Conservation (phyloP, 2,113 vertebrate species). For the Hylia prasina region DNA sequence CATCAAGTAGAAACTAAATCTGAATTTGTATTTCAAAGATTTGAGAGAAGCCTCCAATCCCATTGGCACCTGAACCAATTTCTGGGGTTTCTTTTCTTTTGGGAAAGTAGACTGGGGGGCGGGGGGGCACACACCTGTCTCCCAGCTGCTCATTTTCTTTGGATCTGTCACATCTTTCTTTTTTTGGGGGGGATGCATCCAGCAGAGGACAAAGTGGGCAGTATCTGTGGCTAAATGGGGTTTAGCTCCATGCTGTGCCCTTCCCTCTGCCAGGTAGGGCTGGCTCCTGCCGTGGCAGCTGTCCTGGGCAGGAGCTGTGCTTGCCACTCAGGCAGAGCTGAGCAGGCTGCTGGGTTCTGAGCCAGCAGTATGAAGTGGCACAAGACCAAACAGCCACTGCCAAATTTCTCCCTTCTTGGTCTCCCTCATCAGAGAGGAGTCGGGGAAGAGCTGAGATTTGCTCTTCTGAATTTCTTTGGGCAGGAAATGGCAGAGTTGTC, state of each 20-base stretch:
- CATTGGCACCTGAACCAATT: neutral
- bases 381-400: neutral
- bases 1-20: neutral
- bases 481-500: neutral
- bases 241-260: neutral
- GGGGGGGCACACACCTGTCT: neutral
- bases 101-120: neutral
- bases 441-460: neutral
- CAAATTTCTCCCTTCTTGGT: neutral
- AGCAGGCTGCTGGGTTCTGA: neutral
- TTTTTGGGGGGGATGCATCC: neutral
- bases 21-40: neutral
- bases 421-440: neutral
- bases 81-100: neutral
- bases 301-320: neutral
- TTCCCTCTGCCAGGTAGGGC: neutral
- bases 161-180: neutral
- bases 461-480: neutral
- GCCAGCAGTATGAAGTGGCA: neutral
- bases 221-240: fast-evolving
- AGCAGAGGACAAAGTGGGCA: neutral
- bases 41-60: neutral
- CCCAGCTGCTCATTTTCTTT: neutral
- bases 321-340: neutral
- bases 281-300: neutral